Conservation (phyloP, 1,140 invertebrate species). For the Heliconius hewitsoni region DNA sequence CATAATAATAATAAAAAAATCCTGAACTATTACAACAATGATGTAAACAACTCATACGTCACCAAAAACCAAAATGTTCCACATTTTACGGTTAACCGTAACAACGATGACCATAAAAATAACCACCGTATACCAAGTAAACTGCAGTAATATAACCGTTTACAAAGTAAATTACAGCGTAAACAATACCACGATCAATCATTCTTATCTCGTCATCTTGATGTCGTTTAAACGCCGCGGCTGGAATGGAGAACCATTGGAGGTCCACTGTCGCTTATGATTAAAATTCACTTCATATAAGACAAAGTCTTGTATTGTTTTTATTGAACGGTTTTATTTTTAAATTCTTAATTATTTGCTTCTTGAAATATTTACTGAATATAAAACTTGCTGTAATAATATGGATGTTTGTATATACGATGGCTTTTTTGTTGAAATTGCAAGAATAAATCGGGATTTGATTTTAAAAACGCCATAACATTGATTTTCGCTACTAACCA, state of each 20-base stretch:
- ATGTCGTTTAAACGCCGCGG: constrained; percentile 16
- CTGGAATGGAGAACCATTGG: constrained; percentile 27
- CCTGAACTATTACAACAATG: background rate
- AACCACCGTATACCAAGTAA: background rate
- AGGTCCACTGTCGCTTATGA: constrained; percentile 9
- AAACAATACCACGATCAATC: constrained; percentile 38
- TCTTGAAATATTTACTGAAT: background rate
- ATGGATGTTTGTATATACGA: too few relatives aligned
- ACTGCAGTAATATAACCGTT: constrained; percentile 30
- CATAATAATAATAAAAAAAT: too few relatives aligned
- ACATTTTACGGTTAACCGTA: constrained; percentile 20
- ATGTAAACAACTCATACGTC: background rate
- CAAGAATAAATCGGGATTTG: too few relatives aligned
- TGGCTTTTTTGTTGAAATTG: too few relatives aligned
- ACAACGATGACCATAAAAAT: constrained; percentile 32
- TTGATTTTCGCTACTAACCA: too few relatives aligned
- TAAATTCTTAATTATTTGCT: background rate
- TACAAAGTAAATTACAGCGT: constrained; percentile 31
- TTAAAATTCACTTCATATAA: constrained; percentile 2
- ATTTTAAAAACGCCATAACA: too few relatives aligned
- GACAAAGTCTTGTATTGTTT: background rate
- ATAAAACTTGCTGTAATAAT: too few relatives aligned
- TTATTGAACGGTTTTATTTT: background rate
- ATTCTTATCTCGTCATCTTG: constrained; percentile 34
- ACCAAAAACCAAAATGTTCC: background rate